Percentiles rank a stretch among this genome's conserved stretches.
phyloP scores from a whole-genome alignment of 2,797 vertebrate genomes.

The Pseudochaenichthys georgianus region DNA sequence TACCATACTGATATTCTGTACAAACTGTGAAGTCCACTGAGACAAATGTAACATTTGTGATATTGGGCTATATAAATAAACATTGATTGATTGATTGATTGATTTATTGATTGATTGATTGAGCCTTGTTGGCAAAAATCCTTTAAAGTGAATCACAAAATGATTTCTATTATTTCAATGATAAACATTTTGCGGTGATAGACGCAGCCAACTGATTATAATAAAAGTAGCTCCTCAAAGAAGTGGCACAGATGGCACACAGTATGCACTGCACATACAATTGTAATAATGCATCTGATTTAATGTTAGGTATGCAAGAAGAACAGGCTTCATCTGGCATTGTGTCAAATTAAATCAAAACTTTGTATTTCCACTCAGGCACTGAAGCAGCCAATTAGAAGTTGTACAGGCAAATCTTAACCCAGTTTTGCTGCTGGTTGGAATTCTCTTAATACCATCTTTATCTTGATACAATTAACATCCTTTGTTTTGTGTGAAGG shows the following conservation, averaged over 20 bases:
- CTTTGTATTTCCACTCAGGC: constrained; percentile 32
- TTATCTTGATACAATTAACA: constrained; percentile 15
- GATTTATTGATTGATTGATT: no score
- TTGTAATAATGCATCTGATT: constrained; percentile 59
- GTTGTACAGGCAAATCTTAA: constrained; percentile 12
- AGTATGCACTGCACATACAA: constrained; percentile 39
- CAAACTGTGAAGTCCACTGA: no score
- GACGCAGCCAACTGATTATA: constrained; percentile 22
- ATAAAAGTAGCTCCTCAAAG: constrained; percentile 41
- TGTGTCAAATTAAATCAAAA: constrained; percentile 48
- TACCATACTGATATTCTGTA: no score
- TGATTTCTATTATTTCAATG: constrained; percentile 2
- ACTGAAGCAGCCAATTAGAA: constrained; percentile 24
- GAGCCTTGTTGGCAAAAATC: background rate
- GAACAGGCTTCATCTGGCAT: constrained; percentile 49
- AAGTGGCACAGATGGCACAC: constrained; percentile 54
- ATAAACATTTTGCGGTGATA: background rate
- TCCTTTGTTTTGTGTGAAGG: background rate
- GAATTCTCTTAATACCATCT: background rate
- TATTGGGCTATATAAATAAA: no score
- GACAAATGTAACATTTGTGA: no score
- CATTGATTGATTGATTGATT: no score
- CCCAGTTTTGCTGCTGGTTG: background rate
- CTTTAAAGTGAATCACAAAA: constrained; percentile 1
- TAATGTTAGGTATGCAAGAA: constrained; percentile 28